A percentile compares a stretch with the other conserved stretches of the same genome.
Conservation (phyloP, 2,888 invertebrate species). For the Capitulum mitella region DNA sequence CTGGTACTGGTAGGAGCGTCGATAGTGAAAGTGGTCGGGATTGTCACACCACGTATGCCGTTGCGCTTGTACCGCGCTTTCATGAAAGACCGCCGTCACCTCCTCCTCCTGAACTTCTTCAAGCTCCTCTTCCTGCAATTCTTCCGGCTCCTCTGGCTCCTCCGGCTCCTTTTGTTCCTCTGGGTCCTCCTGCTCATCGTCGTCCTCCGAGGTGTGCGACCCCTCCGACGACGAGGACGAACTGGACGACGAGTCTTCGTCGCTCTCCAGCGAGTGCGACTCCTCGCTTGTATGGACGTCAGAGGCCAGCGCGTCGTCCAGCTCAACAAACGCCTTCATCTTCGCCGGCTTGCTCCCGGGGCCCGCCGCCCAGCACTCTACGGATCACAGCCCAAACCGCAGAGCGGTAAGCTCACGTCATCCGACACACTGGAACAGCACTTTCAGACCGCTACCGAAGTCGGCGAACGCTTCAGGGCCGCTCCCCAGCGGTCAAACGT, state of each 20-base stretch:
- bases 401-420: no score
- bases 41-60: neutral
- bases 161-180: neutral
- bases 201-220: neutral
- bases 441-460: no score
- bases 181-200: neutral
- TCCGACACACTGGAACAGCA: no score
- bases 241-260: neutral
- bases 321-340: neutral
- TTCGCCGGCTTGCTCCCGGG: no score
- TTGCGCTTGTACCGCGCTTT: neutral
- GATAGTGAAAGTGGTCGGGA: neutral
- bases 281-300: neutral
- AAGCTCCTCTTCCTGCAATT: neutral
- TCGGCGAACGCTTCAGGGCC: no score
- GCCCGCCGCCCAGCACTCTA: no score
- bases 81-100: neutral
- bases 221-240: neutral
- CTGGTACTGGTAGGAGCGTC: neutral
- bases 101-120: conserved; percentile 23
- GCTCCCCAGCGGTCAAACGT: no score
- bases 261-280: neutral
- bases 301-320: neutral
- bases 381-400: no score
- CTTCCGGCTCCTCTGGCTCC: neutral